Conservation (phyloP, 2,113 vertebrate species). For the Candoia aspera region DNA sequence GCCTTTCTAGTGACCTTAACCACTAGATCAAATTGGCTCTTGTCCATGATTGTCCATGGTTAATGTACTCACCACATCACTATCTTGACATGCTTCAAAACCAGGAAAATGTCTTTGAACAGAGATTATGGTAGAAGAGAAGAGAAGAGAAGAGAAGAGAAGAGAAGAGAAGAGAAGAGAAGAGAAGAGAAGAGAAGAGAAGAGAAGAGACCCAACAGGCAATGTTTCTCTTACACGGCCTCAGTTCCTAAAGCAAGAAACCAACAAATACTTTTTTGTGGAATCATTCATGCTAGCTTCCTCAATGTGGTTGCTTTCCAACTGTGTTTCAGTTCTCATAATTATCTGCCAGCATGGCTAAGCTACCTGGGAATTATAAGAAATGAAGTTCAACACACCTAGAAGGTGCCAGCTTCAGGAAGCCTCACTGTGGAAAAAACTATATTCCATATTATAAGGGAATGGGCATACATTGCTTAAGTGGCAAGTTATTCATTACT, state of each 20-base stretch:
- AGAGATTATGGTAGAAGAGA: neutral
- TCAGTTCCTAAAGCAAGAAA: neutral
- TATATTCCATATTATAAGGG: slow-evolving; percentile 60
- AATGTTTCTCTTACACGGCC: neutral
- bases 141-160: no score
- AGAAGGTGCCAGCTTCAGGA: neutral
- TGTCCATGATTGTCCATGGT: neutral
- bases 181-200: neutral
- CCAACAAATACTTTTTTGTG: neutral
- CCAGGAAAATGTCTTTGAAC: neutral
- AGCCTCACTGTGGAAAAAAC: slow-evolving; percentile 5
- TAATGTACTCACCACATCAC: neutral
- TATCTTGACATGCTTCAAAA: neutral
- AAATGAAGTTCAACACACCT: neutral
- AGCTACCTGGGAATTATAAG: neutral
- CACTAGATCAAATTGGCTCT: no score
- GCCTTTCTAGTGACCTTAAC: no score
- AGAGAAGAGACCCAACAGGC: neutral
- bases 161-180: no score
- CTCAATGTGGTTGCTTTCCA: neutral
- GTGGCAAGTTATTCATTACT: slow-evolving; percentile 70
- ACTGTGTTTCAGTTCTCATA: neutral
- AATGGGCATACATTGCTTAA: slow-evolving; percentile 62
- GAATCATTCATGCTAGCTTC: slow-evolving; percentile 40
- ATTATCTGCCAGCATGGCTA: neutral